phyloP scores from a whole-genome alignment of 2,113 vertebrate species.

The Pluvialis apricaria region DNA sequence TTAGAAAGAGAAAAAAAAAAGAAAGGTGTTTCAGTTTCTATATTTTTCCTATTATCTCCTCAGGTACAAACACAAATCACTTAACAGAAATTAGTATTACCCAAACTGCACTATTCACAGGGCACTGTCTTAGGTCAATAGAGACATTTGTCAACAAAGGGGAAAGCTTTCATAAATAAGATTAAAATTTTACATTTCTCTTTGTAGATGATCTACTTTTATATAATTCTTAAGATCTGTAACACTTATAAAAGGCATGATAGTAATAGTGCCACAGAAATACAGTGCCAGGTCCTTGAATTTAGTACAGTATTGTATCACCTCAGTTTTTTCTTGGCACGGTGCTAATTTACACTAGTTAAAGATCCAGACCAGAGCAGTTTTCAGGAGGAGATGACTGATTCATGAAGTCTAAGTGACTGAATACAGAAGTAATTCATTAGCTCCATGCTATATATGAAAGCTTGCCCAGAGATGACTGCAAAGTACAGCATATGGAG shows the following conservation, averaged over 20 bases:
- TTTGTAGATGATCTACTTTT: not conserved
- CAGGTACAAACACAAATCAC: not conserved
- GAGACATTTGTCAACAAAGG: not conserved
- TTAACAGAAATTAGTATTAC: not conserved
- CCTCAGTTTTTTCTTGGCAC: conserved; percentile 36
- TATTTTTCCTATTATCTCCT: not conserved
- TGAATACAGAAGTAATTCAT: conserved; percentile 64
- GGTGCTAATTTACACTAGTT: conserved; percentile 54
- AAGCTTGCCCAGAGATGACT: conserved; percentile 22
- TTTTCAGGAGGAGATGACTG: conserved; percentile 64
- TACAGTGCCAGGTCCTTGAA: not conserved
- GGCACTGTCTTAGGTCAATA: not conserved
- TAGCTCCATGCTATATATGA: conserved; percentile 18
- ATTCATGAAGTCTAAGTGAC: conserved; percentile 67
- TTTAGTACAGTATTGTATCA: conserved; percentile 26
- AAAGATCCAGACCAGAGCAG: conserved; percentile 59
- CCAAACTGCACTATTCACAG: not conserved
- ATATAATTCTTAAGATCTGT: not conserved
- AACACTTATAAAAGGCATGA: not conserved
- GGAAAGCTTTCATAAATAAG: not conserved
- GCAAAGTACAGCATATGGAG: not conserved
- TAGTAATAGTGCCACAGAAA: not conserved
- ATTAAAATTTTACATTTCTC: not conserved
- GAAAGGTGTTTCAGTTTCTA: not conserved
- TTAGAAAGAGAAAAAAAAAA: not conserved